Conservation (phyloP, 1,140 invertebrate species). For the Ostrea edulis region DNA sequence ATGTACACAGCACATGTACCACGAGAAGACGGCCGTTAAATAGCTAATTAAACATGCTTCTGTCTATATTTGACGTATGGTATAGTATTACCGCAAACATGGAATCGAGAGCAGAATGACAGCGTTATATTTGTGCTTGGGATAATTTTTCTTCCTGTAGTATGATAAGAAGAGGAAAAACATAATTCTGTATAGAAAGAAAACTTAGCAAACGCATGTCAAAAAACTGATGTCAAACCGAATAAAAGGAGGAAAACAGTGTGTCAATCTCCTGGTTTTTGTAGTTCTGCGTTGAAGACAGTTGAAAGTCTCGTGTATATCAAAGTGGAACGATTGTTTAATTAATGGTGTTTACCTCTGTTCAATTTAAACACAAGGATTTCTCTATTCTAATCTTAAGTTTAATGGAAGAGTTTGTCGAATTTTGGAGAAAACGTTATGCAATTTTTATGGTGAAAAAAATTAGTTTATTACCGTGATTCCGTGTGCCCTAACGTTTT, state of each 20-base stretch:
- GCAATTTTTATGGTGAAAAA: slow-evolving; percentile 3
- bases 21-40: not conserved
- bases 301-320: not conserved
- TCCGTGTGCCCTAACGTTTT: not conserved
- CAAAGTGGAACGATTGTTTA: slow-evolving; percentile 14
- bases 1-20: not conserved
- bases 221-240: not conserved
- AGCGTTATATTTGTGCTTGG: not conserved
- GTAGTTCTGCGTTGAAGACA: not conserved
- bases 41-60: slow-evolving; percentile 21
- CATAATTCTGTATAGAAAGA: not conserved
- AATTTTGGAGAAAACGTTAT: slow-evolving; percentile 27
- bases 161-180: not conserved
- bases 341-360: not conserved
- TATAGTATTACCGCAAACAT: not conserved
- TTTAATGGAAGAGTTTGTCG: slow-evolving; percentile 26
- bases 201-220: not conserved
- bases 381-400: slow-evolving; percentile 8
- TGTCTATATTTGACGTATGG: not conserved
- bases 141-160: slow-evolving; percentile 29
- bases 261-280: not conserved
- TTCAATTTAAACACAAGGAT: slow-evolving; percentile 29
- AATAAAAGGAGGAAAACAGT: not conserved
- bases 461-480: not conserved
- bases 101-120: not conserved